Base-by-base conservation (phyloP, 2,888 invertebrate species). In the Rhopalosiphum nymphaeae region DNA sequence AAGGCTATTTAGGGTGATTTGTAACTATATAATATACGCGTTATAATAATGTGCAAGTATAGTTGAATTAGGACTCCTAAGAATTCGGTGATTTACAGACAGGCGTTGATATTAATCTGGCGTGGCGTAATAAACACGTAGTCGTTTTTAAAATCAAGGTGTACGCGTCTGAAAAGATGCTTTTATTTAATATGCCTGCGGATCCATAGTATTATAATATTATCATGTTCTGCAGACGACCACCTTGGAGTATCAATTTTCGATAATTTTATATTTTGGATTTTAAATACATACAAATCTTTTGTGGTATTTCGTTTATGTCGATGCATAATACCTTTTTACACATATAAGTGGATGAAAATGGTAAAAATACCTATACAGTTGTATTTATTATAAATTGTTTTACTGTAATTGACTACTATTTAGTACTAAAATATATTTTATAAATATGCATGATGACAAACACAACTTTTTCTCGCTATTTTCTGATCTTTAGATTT, bases 1-100 rank as follows among this genome's bases (percentile, higher is more conserved):
- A 78, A 78, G 36, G 78, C 78, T 78, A 78, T 78, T 78, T 78
- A 78, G 78, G 46, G 86, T 29, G 86, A 86, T 86, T 86, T 86
- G 86, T 86, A 46, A 44, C 86, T 46, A 78, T 78, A 78, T 78
- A 78, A 78, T 78, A 78, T 78, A 36, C 36, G 78, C 36, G 21
- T 36, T 36, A 78, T 42, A 78, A 78, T 78, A 36, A 78, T 9
- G 36, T 25, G 78, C 36, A 78, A 78, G 78, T 78, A 53, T 53
- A 36, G 53, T 49, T 53, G 53, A 49, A 25, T 88, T 88, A 21
- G n/a, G 88, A 25, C 49, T 36, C n/a, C 25, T 11, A 88, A n/a
- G 21, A 88, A 53, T 49, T 53, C 87, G 36, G 53, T 53, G 88
- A 88, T 88, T 88, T n/a, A 88, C 53, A 36, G 53, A 78, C 36